These are phyloP conservation scores for Aleiodes leptofemur DNA, from an alignment of 2,888 invertebrate species.

Conservation along the genomic window DNA sequence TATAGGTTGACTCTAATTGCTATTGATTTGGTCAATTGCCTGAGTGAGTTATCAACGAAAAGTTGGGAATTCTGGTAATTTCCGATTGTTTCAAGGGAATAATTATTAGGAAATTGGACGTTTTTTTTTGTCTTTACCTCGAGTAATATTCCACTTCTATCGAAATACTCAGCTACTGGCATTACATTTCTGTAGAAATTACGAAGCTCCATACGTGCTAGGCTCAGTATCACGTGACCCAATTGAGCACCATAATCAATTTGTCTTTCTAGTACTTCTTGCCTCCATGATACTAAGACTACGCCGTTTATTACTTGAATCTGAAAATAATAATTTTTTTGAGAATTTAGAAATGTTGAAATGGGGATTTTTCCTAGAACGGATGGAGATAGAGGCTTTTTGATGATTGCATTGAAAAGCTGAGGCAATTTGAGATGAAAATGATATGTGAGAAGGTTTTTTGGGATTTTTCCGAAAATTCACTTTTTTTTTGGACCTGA, in stretches of 20 bases:
- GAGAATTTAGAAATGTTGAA: too few relatives aligned
- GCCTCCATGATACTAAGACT: constrained; percentile 90
- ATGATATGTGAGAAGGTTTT: too few relatives aligned
- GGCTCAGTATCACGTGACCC: constrained; percentile 88
- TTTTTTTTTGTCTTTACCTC: constrained; percentile 76
- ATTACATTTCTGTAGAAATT: constrained; percentile 93
- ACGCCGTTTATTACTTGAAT: constrained; percentile 93
- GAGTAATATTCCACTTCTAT: constrained; percentile 87
- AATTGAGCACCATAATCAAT: constrained; percentile 93
- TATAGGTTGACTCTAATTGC: constrained; percentile 21
- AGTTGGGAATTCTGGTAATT: not conserved
- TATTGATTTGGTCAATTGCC: not conserved
- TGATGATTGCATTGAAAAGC: too few relatives aligned
- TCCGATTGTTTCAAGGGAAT: not conserved
- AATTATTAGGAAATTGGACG: not conserved
- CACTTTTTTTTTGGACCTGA: too few relatives aligned
- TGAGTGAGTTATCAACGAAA: not conserved
- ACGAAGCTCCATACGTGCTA: constrained; percentile 91
- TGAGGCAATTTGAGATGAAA: too few relatives aligned
- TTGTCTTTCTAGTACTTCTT: constrained; percentile 90
- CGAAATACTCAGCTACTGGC: constrained; percentile 94
- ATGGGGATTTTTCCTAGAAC: too few relatives aligned
- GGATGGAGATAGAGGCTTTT: too few relatives aligned
- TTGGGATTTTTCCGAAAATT: too few relatives aligned
- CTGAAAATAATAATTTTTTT: constrained; percentile 75